Percentiles rank a stretch among this genome's conserved stretches.
Evolutionary conservation across 2,113 vertebrate species (phyloP).

Genomic region (Ivindomyrus marchei): DNA sequence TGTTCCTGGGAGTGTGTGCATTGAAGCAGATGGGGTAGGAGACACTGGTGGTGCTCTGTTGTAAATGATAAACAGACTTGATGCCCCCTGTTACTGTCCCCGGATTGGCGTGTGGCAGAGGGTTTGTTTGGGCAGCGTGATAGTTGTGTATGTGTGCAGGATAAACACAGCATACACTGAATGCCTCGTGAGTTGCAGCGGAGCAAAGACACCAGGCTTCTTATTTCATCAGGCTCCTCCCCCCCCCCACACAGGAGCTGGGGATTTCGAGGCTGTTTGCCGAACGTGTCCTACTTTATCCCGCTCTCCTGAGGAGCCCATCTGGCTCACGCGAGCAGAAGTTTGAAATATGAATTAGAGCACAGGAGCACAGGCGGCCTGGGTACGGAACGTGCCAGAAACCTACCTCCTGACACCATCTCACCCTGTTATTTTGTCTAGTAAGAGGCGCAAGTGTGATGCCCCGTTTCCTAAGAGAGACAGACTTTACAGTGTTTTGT

Average conservation of each 20-base stretch:
- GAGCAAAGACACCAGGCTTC: neutral
- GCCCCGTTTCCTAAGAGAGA: neutral
- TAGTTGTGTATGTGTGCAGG: slow-evolving; percentile 10
- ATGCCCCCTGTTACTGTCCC: neutral
- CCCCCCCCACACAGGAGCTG: neutral
- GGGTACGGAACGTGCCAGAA: neutral
- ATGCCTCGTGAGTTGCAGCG: neutral
- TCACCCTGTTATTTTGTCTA: neutral
- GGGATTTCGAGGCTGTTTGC: neutral
- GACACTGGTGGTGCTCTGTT: neutral
- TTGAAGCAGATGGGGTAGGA: neutral
- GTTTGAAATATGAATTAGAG: slow-evolving; percentile 36
- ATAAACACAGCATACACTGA: slow-evolving; percentile 32
- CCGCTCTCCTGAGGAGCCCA: neutral
- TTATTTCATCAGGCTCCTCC: neutral
- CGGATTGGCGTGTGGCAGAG: neutral
- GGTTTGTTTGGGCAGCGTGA: slow-evolving; percentile 22
- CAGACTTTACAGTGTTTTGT: neutral
- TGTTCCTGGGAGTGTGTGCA: neutral
- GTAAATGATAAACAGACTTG: neutral
- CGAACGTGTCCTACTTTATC: neutral
- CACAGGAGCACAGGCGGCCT: neutral
- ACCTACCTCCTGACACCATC: neutral
- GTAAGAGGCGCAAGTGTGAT: neutral
- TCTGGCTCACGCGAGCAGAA: slow-evolving; percentile 14